Evolutionary conservation across 2,888 invertebrate genomes (phyloP).

Genomic region (Elysia crispata): DNA sequence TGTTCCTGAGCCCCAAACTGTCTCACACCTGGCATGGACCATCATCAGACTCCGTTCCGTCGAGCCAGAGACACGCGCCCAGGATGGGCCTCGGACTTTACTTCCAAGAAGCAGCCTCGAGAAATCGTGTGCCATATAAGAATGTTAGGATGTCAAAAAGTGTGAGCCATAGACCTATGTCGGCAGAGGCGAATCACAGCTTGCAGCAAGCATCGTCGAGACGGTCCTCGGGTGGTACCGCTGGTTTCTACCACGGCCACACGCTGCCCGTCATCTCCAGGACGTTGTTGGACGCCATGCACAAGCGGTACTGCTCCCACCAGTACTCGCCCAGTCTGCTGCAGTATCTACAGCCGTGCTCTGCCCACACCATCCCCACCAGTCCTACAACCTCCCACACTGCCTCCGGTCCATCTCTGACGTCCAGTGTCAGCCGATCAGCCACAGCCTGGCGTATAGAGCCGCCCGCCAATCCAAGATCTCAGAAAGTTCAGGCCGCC

Average conservation of each 20-base stretch:
- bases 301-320: slow-evolving; percentile 70
- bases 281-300: slow-evolving; percentile 69
- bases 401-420: background rate
- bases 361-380: slow-evolving; percentile 19
- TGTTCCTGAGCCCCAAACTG: slow-evolving; percentile 65
- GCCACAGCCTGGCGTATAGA: slow-evolving; percentile 33
- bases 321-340: slow-evolving; percentile 56
- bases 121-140: slow-evolving; percentile 47
- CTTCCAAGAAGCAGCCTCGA: background rate
- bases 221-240: background rate
- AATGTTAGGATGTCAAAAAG: slow-evolving; percentile 46
- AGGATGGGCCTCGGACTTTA: slow-evolving; percentile 52
- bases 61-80: slow-evolving; percentile 41
- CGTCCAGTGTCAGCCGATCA: too few species aligned
- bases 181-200: background rate
- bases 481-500: slow-evolving; percentile 40
- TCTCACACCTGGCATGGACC: slow-evolving; percentile 68
- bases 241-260: slow-evolving; percentile 19
- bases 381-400: slow-evolving; percentile 12
- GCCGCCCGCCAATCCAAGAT: background rate
- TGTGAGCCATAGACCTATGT: background rate
- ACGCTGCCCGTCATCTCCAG: slow-evolving; percentile 56
- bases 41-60: slow-evolving; percentile 30
- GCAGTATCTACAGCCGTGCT: slow-evolving; percentile 39
- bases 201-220: background rate